These are phyloP conservation scores for Catharus bicknelli DNA, from an alignment of 2,113 vertebrate genomes.

Conservation along the genomic window DNA sequence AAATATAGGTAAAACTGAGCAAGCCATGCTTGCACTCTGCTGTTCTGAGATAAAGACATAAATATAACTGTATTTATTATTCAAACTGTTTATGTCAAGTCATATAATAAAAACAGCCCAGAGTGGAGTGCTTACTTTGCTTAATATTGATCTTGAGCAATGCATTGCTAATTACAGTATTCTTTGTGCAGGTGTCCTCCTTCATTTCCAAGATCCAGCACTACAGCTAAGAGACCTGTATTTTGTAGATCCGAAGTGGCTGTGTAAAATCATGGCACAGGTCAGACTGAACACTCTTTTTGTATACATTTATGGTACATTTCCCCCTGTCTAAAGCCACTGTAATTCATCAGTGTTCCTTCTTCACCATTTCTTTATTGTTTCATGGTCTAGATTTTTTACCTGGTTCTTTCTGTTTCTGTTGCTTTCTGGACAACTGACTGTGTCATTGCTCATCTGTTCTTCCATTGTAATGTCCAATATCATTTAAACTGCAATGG, in stretches of 20 bases:
- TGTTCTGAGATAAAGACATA: neutral
- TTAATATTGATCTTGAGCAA: neutral
- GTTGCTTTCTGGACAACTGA: neutral
- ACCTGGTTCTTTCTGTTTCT: neutral
- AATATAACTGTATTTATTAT: neutral
- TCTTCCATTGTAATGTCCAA: neutral
- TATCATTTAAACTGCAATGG: neutral
- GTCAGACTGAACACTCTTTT: conserved; percentile 65
- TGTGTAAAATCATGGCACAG: conserved; percentile 95
- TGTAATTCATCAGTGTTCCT: neutral
- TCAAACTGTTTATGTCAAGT: neutral
- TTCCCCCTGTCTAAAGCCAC: neutral
- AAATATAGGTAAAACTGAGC: neutral
- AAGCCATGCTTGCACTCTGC: neutral
- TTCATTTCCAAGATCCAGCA: conserved; percentile 96
- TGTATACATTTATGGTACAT: neutral
- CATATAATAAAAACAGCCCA: neutral
- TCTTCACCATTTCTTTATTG: neutral
- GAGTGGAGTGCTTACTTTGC: neutral
- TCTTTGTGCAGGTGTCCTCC: conserved; percentile 82
- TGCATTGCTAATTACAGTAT: conserved; percentile 10
- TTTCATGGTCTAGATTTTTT: neutral
- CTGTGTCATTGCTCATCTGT: neutral
- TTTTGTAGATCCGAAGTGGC: conserved; percentile 95
- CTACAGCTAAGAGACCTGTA: conserved; percentile 90